These are phyloP conservation scores for Drosophila anomalata DNA, from an alignment of 2,888 invertebrate species.

Conservation along the genomic window DNA sequence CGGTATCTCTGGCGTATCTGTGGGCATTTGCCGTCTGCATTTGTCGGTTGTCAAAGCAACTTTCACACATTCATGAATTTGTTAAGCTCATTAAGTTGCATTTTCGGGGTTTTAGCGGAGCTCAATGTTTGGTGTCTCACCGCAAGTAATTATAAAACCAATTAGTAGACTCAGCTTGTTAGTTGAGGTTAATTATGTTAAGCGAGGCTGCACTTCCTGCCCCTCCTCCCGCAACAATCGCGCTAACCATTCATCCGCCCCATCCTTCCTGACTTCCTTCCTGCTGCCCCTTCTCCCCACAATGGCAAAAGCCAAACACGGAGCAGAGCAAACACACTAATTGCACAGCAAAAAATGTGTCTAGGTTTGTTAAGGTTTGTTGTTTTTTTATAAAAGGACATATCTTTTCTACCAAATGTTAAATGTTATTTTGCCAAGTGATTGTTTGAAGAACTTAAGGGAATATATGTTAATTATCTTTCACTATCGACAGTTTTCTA, in stretches of 20 bases:
- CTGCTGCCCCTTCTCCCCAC: constrained; percentile 2
- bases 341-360: constrained; percentile 14
- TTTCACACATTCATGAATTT: constrained; percentile 80
- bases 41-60: constrained; percentile 80
- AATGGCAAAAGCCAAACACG: constrained; percentile 33
- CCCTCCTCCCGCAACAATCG: not conserved
- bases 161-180: constrained; percentile 79
- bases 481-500: too few relatives aligned
- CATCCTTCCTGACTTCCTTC: constrained; percentile 3
- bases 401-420: too few relatives aligned
- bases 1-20: constrained; percentile 3
- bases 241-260: constrained; percentile 5
- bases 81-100: constrained; percentile 80
- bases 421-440: too few relatives aligned
- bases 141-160: constrained; percentile 80
- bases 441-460: too few relatives aligned
- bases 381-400: too few relatives aligned
- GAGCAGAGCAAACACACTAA: constrained; percentile 45
- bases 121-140: constrained; percentile 77
- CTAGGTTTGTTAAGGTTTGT: not conserved
- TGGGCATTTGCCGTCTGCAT: constrained; percentile 59
- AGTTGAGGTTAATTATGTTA: constrained; percentile 80
- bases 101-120: constrained; percentile 73
- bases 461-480: too few relatives aligned
- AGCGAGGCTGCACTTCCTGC: constrained; percentile 50